These are phyloP conservation scores for Cricetomys ansorgei DNA, from an alignment of 2,113 vertebrate species.

Conservation along the genomic window DNA sequence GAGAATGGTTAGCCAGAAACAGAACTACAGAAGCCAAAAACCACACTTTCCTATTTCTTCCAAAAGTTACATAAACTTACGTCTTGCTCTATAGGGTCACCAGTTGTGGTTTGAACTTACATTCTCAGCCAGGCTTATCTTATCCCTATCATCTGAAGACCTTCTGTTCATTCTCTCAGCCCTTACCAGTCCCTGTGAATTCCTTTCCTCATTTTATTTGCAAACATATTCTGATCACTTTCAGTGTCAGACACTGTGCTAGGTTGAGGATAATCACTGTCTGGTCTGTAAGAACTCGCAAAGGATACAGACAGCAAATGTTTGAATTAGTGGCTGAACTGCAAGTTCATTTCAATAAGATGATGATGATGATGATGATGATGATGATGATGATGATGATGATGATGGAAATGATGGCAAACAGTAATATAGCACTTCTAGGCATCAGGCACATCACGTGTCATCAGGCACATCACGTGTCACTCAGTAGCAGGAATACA, in stretches of 20 bases:
- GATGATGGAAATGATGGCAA: neutral
- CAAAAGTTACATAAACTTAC: neutral
- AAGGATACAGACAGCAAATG: neutral
- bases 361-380: neutral
- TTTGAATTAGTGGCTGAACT: neutral
- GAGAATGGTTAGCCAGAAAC: neutral
- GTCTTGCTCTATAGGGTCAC: neutral
- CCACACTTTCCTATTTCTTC: neutral
- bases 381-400: neutral
- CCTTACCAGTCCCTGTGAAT: neutral
- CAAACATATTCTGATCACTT: neutral
- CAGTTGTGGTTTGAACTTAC: neutral
- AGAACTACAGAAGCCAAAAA: neutral
- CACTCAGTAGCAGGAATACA: neutral
- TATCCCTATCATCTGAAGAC: neutral
- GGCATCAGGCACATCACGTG: neutral
- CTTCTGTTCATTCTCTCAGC: neutral
- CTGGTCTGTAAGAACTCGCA: neutral
- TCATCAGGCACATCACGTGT: neutral
- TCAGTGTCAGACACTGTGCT: neutral
- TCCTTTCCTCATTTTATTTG: neutral
- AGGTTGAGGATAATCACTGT: neutral
- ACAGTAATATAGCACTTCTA: neutral
- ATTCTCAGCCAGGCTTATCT: neutral
- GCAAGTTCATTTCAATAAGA: neutral